Evolutionary conservation across 1,140 invertebrate species (phyloP).

Genomic region (Drosophila serrata): DNA sequence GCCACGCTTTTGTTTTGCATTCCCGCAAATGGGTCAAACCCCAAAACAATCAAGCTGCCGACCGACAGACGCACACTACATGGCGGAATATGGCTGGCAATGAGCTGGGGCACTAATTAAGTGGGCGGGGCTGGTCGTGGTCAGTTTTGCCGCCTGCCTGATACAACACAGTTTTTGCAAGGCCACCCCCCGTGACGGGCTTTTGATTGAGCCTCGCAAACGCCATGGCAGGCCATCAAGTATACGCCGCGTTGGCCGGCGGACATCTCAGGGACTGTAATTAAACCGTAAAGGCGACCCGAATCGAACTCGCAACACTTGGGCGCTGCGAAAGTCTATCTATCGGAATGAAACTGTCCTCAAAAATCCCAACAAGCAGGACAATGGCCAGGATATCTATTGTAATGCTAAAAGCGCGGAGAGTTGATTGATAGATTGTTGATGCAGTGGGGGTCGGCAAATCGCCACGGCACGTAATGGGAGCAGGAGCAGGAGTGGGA

Average conservation of each 20-base stretch:
- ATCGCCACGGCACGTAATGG: constrained; percentile 17
- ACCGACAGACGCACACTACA: constrained; percentile 19
- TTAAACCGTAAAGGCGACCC: constrained; percentile 54
- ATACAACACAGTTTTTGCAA: constrained; percentile 55
- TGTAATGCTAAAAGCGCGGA: constrained; percentile 65
- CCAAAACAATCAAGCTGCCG: constrained; percentile 75
- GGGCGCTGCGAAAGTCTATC: constrained; percentile 30
- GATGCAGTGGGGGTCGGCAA: constrained; percentile 16
- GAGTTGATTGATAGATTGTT: constrained; percentile 47
- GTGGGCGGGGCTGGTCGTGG: constrained; percentile 55
- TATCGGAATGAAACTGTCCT: constrained; percentile 35
- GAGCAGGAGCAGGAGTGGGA: constrained; percentile 25
- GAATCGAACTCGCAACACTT: constrained; percentile 25
- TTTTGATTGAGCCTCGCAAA: constrained; percentile 70
- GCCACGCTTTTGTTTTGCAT: constrained; percentile 72
- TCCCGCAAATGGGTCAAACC: constrained; percentile 78
- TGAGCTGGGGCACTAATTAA: constrained; percentile 77
- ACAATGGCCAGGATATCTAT: constrained; percentile 54
- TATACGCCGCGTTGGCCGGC: constrained; percentile 56
- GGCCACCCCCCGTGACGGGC: constrained; percentile 51
- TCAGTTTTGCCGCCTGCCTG: constrained; percentile 15
- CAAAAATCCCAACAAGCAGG: constrained; percentile 25
- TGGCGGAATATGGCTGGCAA: constrained; percentile 42
- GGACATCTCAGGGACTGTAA: constrained; percentile 47
- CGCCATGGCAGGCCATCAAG: constrained; percentile 69